Percentiles rank a stretch among this genome's conserved stretches.
Evolutionary conservation across 1,140 invertebrate genomes (phyloP).

Genomic region (Palaemon carinicauda): DNA sequence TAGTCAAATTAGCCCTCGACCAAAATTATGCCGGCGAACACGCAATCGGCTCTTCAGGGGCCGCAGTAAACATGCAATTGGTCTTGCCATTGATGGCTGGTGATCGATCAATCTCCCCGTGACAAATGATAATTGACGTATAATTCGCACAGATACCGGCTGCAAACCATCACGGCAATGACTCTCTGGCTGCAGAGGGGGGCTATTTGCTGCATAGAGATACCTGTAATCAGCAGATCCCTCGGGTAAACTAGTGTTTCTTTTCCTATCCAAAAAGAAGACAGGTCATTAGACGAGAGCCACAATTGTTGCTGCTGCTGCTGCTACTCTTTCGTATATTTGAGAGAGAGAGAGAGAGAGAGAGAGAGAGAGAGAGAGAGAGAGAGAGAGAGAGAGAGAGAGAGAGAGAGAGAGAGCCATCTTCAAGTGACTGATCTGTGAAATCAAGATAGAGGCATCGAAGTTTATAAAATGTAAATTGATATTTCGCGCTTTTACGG

Average conservation of each 20-base stretch:
- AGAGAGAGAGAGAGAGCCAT: neutral
- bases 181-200: no score
- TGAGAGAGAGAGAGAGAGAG: neutral
- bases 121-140: no score
- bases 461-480: neutral
- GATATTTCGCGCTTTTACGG: neutral
- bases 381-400: neutral
- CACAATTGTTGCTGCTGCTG: no score
- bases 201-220: no score
- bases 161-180: no score
- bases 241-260: no score
- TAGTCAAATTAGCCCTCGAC: constrained; percentile 19
- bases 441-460: neutral
- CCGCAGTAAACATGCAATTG: neutral
- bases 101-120: neutral
- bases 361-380: neutral
- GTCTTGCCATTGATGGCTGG: neutral
- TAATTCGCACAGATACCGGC: no score
- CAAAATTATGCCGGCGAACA: neutral
- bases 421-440: neutral
- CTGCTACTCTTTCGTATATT: no score
- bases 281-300: no score
- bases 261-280: no score
- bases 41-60: neutral
- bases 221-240: no score